Evolutionary conservation across 1,140 invertebrate genomes (phyloP), one percentile per base, ranked within the genome.

Genomic region (Galleria mellonella): DNA sequence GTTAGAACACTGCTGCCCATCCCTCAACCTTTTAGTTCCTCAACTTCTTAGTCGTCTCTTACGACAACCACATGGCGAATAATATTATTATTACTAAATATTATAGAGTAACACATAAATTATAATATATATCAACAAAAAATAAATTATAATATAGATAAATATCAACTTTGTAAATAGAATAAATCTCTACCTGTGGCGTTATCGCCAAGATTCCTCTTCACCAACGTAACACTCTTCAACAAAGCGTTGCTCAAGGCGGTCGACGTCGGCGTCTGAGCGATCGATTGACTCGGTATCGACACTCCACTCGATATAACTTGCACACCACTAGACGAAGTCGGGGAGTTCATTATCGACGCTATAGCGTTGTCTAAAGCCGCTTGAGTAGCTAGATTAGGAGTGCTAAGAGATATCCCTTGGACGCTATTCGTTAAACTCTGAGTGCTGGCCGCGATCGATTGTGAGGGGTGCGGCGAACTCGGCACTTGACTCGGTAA

Each of bases 321-420:
- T 37, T 84, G 81, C 40, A 81, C 71, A 7, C 59, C 66, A 29
- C 58, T 59, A 14, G 62, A 57, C 4, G 61, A 6, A 0, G 66
- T 64, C 0, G 81, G 76, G n/a, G 71, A 71, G 48, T 72, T 65
- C 46, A 81, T 77, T 14, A 84, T 73, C n/a, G 69, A 78, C 4
- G 81, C 76, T 35, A 84, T 84, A 7, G 76, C 72, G 39, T 63
- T 76, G 36, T 81, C 74, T 1, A 81, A 28, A 2, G 76, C 75
- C 0, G 71, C 63, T 39, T 84, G 77, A 0, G 73, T 66, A 9
- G 65, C 47, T n/a, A 75, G 17, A 36, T 68, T 79, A 4, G 75
- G 68, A 9, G 76, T 56, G 47, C 60, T 57, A 0, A 81, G 59
- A 0, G 75, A 73, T 28, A 83, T 83, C 8, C 76, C 76, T 37